Base-by-base conservation (phyloP, 2,888 invertebrate genomes). In the Notodromas monacha region DNA sequence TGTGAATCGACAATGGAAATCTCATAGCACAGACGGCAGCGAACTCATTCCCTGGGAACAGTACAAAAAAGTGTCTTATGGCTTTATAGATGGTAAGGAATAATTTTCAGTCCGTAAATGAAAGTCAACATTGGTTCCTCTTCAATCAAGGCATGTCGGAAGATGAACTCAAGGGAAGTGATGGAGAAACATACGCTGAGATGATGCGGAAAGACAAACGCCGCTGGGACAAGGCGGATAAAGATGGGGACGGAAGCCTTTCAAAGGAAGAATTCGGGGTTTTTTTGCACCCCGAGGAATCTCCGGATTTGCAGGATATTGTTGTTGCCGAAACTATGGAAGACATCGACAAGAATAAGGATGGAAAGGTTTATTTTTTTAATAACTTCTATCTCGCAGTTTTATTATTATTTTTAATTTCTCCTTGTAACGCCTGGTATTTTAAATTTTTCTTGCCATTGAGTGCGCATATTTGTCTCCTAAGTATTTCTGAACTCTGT, bases 221-320 rank as follows among this genome's bases (percentile, higher is more conserved):
- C 37, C 38, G 49, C 12, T 39, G 37, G 38, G 32, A 34, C 16
- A 14, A 33, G n/a, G 37, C 26, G 3, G 30, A 57, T 40, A 40
- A 42, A 33, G 66, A 89, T 48, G 58, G 63, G 4, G 76, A 92
- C 46, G 73, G 72, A 39, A 54, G 62, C 4, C 52, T 96, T 30
- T 69, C 65, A 28, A 47, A 52, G 34, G 49, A 73, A 14, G 89
- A 96, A 52, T 92, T 86, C 45, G 61, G 65, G 0, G 64, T 68
- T 13, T 96, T 96, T 51, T 56, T 96, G 31, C 96, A 96, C 51
- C 92, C 96, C 0, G 92, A 96, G 46, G 86, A 92, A 43, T 63
- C 68, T 37, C 61, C 68, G 3, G 64, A 65, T 37, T 89, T 92
- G 86, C 61, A 67, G 34, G 70, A 79, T 41, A 62, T 92, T 28